Base-by-base conservation (phyloP, 1,140 invertebrate species). In the Apis laboriosa region DNA sequence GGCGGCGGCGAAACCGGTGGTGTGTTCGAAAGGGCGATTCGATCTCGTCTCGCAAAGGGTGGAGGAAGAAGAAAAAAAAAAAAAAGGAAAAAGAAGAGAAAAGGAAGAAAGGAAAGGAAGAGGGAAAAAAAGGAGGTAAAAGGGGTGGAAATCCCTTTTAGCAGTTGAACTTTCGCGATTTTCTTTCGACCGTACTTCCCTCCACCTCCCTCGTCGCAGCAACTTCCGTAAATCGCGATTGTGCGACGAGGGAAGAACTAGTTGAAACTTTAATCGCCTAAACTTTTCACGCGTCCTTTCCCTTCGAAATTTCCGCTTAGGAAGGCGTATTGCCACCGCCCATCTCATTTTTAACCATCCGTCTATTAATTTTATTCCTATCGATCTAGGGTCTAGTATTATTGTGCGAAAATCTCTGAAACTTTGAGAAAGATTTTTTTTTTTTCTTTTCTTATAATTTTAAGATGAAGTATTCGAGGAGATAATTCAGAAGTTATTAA, bases 241-340 rank as follows among this genome's bases (percentile, higher is more conserved):
- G 77, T 66, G 83, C 53, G 66, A n/a, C 77, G 73, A 28, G 56
- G 55, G 68, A 28, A 34, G 49, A 86, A 81, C 77, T 73, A 58
- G 73, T 78, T 84, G 63, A 84, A 84, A 88, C 83, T 88, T 88
- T 88, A 88, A 88, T 88, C 80, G 83, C 72, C n/a, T 49, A 70
- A 43, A 88, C 78, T 85, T 87, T 66, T 64, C 68, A 56, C 28
- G 56, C 61, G 61, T 60, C 17, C 51, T 28, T 60, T 61, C 61
- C 60, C 24, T 34, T 43, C 24, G 43, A 71, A 72, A 67, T 84
- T 80, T 74, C 19, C 83, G 19, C 24, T 24, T 24, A 43, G 5
- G 34, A 43, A 2, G 34, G 2, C 34, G 5, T 4, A 3, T 43
- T 43, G 9, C 56, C 28, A 28, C 51, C 67, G 21, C 13, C 1